Evolutionary conservation across 2,113 vertebrate genomes (phyloP), one percentile per base, ranked within the genome.

Genomic region (Nerophis ophidion): DNA sequence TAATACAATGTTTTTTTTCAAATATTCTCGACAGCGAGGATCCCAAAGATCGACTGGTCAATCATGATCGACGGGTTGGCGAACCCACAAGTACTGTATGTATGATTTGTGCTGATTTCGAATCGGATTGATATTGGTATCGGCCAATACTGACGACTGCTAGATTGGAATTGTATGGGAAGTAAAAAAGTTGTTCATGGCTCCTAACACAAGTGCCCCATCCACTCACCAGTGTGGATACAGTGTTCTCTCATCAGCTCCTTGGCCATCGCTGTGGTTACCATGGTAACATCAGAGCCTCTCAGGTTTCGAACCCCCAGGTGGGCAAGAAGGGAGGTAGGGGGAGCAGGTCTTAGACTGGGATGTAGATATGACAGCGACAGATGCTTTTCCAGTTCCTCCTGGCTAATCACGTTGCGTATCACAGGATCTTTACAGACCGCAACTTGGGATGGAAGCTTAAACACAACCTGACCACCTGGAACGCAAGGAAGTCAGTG

Each of bases 311-410:
- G 82, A 1, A 92, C 87, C 11, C 91, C 91, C 50, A 92, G 82
- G 53, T 88, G 84, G 6, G 74, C 57, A 17, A 90, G 87, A 57
- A 91, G 82, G 26, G 89, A 86, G 13, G 76, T 15, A n/a, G 87
- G 83, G 0, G 88, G 85, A 7, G 78, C 50, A 0, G 79, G 79
- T 68, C 76, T 84, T n/a, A 91, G 65, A 15, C 49, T 71, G 0
- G 88, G 88, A 57, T 89, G 88, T 34, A 92, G 85, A 66, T 91
- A 91, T n/a, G 88, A 88, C 64, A 92, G 81, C 38, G 82, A 89
- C 49, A 92, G 82, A 58, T 90, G 87, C 63, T 47, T 82, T 45
- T 85, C 76, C 5, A 91, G 81, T 71, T 90, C 83, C 7, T 86
- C 84, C 34, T 75, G 70, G 11, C 75, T 71, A 40, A 92, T 89